A percentile compares a stretch with the other conserved stretches of the same genome.
phyloP scores from a whole-genome alignment of 1,140 invertebrate genomes.

The Drosophila tropicalis region DNA sequence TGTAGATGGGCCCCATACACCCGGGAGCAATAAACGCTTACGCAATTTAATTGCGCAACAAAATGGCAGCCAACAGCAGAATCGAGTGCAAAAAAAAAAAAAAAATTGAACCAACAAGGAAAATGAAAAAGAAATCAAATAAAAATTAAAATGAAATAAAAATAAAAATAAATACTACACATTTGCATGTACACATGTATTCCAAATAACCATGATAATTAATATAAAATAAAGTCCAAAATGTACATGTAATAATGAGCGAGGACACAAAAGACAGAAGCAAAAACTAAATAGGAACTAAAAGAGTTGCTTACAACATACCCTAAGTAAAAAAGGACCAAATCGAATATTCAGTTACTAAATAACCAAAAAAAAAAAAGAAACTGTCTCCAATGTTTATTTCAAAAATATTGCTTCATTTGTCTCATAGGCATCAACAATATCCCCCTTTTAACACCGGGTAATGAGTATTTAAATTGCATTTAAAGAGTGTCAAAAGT shows the following conservation, averaged over 20 bases:
- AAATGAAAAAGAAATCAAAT: conserved; percentile 20
- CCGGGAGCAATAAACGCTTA: conserved; percentile 78
- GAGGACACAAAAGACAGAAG: no score
- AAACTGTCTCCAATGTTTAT: no score
- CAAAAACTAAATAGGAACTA: no score
- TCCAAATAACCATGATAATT: conserved; percentile 68
- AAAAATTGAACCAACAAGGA: background rate
- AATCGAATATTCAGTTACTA: no score
- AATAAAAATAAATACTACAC: conserved; percentile 35
- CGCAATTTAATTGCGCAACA: conserved; percentile 77
- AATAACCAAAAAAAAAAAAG: no score
- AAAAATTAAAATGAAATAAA: conserved; percentile 27
- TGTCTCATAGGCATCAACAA: background rate
- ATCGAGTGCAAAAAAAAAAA: conserved; percentile 21
- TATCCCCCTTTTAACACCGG: background rate
- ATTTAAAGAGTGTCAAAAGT: background rate
- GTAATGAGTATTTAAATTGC: background rate
- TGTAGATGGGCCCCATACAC: conserved; percentile 45
- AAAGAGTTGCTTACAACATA: background rate
- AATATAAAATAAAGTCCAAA: conserved; percentile 65
- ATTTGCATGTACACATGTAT: conserved; percentile 44
- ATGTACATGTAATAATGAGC: background rate
- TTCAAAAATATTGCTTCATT: no score
- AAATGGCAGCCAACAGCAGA: conserved; percentile 54
- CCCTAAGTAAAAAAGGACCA: no score